These are phyloP conservation scores for Pilophorus perplexus DNA, from an alignment of 2,888 invertebrate species.

Conservation along the genomic window DNA sequence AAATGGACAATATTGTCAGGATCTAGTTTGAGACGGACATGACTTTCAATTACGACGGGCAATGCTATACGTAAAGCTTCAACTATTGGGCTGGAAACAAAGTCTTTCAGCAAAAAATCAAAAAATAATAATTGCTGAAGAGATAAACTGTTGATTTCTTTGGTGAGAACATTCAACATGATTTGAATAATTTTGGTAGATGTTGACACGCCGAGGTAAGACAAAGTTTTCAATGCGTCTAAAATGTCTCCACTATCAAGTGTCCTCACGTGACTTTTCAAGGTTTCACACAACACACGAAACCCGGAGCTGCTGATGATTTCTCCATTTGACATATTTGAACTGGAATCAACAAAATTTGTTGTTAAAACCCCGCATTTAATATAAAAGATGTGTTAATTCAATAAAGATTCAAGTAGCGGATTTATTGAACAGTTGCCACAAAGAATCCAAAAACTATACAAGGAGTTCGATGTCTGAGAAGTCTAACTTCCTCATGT, in stretches of 20 bases:
- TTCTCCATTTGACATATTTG: slow-evolving; percentile 53
- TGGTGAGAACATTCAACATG: slow-evolving; percentile 62
- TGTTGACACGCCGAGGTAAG: slow-evolving; percentile 59
- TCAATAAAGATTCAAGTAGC: too few species aligned
- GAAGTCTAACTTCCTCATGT: too few species aligned
- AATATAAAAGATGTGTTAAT: too few species aligned
- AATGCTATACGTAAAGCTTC: slow-evolving; percentile 65
- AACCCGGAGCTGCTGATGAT: slow-evolving; percentile 60
- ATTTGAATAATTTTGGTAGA: slow-evolving; percentile 62
- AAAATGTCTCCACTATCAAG: slow-evolving; percentile 59
- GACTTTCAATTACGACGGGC: slow-evolving; percentile 65
- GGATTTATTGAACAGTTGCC: too few species aligned
- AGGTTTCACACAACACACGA: slow-evolving; percentile 58
- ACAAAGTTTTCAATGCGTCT: slow-evolving; percentile 60
- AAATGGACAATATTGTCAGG: slow-evolving; percentile 57
- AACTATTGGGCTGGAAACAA: slow-evolving; percentile 58
- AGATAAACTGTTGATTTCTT: slow-evolving; percentile 61
- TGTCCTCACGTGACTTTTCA: slow-evolving; percentile 58
- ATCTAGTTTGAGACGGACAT: slow-evolving; percentile 61
- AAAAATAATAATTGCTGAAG: slow-evolving; percentile 63
- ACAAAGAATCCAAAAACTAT: too few species aligned
- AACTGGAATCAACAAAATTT: too few species aligned
- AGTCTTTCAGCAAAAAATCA: slow-evolving; percentile 59
- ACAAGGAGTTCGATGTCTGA: too few species aligned
- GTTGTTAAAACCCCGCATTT: too few species aligned